Evolutionary conservation across 23 tunicate species (phyloP).

Genomic region (Aplidium turbinatum): DNA sequence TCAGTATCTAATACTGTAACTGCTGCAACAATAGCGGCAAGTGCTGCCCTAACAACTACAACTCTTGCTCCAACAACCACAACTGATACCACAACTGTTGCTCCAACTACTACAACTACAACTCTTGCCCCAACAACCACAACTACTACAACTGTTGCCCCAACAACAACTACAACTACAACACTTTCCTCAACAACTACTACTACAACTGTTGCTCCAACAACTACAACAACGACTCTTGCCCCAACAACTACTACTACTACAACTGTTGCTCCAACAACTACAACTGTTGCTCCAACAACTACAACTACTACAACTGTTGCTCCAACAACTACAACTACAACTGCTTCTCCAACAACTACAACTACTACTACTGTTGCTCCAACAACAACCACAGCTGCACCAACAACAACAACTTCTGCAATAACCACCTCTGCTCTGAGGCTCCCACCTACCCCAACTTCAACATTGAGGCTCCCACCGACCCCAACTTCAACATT

Average conservation of each 20-base stretch:
- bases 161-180: background rate
- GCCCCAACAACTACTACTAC: conserved; percentile 4
- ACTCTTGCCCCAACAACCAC: conserved; percentile 2
- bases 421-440: background rate
- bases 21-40: no score
- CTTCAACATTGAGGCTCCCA: background rate
- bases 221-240: conserved; percentile 29
- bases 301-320: background rate
- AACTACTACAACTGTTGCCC: conserved; percentile 25
- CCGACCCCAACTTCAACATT: no score
- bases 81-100: conserved; percentile 9
- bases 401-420: background rate
- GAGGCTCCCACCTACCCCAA: background rate
- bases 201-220: no score
- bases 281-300: background rate
- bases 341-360: background rate
- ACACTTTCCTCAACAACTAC: conserved; percentile 5
- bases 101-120: conserved; percentile 12
- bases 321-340: background rate
- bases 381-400: background rate
- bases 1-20: no score
- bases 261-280: conserved; percentile 2
- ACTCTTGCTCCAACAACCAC: background rate
- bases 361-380: background rate
- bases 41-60: background rate